These are phyloP conservation scores for Ranitomeya variabilis DNA, from an alignment of 2,113 vertebrate genomes.

Conservation along the genomic window DNA sequence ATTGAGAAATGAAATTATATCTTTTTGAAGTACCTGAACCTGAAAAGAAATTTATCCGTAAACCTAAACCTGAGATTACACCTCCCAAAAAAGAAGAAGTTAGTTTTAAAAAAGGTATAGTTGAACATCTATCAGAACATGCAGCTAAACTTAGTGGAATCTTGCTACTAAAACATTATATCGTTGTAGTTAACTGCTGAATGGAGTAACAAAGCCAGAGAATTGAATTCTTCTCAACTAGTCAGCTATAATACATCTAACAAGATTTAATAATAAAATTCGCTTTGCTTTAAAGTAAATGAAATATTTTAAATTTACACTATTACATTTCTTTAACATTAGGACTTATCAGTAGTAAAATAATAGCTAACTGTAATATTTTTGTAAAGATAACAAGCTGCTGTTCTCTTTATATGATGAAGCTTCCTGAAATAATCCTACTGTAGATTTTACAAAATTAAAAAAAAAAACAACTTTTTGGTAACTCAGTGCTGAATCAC, in stretches of 20 bases:
- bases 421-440: not conserved
- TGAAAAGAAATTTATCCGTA: conserved; percentile 77
- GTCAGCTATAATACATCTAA: not conserved
- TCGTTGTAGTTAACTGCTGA: not conserved
- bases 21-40: conserved; percentile 75
- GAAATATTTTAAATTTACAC: not conserved
- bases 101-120: conserved; percentile 79
- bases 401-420: not conserved
- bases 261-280: not conserved
- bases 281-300: not conserved
- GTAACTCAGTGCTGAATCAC: not conserved
- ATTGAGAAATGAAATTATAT: conserved; percentile 62
- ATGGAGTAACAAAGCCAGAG: conserved; percentile 13
- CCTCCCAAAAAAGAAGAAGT: conserved; percentile 79
- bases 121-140: conserved; percentile 34
- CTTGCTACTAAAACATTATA: conserved; percentile 41
- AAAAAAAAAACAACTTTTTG: not conserved
- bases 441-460: not conserved
- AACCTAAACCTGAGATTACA: conserved; percentile 74
- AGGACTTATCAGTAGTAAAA: not conserved
- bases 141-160: not conserved
- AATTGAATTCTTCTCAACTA: not conserved
- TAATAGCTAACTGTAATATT: not conserved
- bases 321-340: not conserved
- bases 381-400: not conserved